phyloP scores from a whole-genome alignment of 2,888 invertebrate genomes.

The Leptopterna dolabrata region DNA sequence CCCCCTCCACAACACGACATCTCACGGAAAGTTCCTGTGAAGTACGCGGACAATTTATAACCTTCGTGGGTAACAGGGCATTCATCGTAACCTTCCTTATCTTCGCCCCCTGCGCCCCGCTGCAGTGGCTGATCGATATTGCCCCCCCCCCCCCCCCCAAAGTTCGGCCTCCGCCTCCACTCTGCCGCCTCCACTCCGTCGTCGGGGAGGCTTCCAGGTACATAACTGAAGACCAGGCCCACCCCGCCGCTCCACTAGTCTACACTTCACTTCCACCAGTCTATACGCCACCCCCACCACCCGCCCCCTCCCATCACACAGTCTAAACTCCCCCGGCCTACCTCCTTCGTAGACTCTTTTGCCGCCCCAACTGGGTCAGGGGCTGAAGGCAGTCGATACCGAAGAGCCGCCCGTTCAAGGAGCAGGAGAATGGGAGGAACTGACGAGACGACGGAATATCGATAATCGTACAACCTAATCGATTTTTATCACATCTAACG shows the following conservation, averaged over 20 bases:
- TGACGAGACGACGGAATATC: neutral
- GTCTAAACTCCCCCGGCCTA: neutral
- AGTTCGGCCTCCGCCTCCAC: neutral
- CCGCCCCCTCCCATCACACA: neutral
- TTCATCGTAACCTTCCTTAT: slow-evolving; percentile 48
- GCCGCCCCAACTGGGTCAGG: slow-evolving; percentile 21
- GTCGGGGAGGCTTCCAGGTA: slow-evolving; percentile 9
- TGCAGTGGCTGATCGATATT: slow-evolving; percentile 41
- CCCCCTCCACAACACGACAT: too few species aligned
- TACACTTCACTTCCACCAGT: neutral
- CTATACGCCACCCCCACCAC: neutral
- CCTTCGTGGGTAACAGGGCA: slow-evolving; percentile 31
- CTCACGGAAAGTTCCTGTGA: neutral
- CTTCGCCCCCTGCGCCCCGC: neutral
- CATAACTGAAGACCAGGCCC: slow-evolving; percentile 18
- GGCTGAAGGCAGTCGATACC: slow-evolving; percentile 39
- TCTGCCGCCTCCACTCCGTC: neutral
- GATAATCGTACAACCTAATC: neutral
- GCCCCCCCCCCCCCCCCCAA: neutral
- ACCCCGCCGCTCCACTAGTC: neutral
- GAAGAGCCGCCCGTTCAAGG: neutral
- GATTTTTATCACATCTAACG: too few species aligned
- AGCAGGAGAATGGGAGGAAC: neutral
- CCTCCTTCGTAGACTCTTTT: neutral
- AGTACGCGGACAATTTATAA: neutral